Evolutionary conservation across 2,113 vertebrate genomes (phyloP).

Genomic region (Tautogolabrus adspersus): DNA sequence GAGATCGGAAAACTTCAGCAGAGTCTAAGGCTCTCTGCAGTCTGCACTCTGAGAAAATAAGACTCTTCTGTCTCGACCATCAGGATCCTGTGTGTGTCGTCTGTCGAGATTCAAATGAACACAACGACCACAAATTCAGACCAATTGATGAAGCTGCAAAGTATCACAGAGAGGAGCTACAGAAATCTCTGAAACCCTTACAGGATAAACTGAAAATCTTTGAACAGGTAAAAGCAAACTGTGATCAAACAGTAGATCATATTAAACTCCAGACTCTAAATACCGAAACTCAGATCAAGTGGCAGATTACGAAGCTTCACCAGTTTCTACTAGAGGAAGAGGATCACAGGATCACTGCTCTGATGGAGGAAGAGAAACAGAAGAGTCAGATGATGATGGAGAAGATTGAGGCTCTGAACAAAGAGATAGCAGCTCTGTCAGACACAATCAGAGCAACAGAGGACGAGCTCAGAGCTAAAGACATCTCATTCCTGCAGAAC

Average conservation of each 20-base stretch:
- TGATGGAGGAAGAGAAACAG: slow-evolving; percentile 33
- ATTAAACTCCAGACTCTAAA: slow-evolving; percentile 19
- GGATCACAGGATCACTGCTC: slow-evolving; percentile 18
- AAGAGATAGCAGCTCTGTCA: slow-evolving; percentile 11
- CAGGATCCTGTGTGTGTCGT: slow-evolving; percentile 12
- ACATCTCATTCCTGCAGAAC: slow-evolving; percentile 26
- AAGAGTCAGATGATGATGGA: slow-evolving; percentile 17
- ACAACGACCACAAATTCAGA: slow-evolving; percentile 27
- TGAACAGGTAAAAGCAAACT: slow-evolving; percentile 15
- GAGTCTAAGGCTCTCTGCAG: slow-evolving; percentile 12
- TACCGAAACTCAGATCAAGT: slow-evolving; percentile 10
- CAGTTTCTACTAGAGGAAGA: slow-evolving; percentile 38
- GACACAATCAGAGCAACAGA: slow-evolving; percentile 5
- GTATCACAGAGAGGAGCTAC: slow-evolving; percentile 5
- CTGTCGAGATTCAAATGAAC: slow-evolving; percentile 33
- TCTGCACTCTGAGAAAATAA: slow-evolving; percentile 34
- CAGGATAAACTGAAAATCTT: slow-evolving; percentile 21
- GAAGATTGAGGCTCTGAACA: slow-evolving; percentile 11
- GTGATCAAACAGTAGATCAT: slow-evolving; percentile 25
- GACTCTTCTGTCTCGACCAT: slow-evolving; percentile 47
- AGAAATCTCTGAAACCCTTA: not conserved
- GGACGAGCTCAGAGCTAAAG: slow-evolving; percentile 3
- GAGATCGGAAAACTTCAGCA: not conserved
- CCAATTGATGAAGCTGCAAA: slow-evolving; percentile 17
- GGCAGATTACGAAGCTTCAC: slow-evolving; percentile 28